phyloP scores from a whole-genome alignment of 2,113 vertebrate genomes.

The Paramisgurnus dabryanus region DNA sequence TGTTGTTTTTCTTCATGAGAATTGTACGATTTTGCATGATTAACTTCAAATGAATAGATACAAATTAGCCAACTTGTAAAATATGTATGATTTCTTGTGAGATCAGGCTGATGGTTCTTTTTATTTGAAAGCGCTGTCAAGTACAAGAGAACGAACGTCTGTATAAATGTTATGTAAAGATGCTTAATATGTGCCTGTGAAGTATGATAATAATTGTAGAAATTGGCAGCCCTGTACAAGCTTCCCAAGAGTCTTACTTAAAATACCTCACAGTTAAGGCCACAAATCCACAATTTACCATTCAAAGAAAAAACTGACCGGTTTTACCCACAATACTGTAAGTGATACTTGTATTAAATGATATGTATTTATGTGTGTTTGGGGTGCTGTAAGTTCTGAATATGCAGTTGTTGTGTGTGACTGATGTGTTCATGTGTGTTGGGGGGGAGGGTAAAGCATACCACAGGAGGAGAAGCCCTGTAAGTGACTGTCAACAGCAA shows the following conservation, averaged over 20 bases:
- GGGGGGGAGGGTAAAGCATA: slow-evolving; percentile 6
- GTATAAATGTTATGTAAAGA: background rate
- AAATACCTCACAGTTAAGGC: slow-evolving; percentile 20
- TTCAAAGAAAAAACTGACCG: background rate
- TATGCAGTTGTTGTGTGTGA: background rate
- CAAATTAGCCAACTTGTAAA: no score
- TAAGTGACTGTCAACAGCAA: slow-evolving; percentile 34
- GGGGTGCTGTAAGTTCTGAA: background rate
- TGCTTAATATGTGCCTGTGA: background rate
- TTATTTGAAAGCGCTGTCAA: no score
- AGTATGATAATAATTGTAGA: slow-evolving; percentile 11
- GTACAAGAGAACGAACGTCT: background rate
- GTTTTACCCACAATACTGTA: background rate
- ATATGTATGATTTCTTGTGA: no score
- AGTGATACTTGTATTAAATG: background rate
- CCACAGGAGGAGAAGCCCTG: slow-evolving; percentile 10
- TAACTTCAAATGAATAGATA: no score
- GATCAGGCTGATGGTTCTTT: no score
- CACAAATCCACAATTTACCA: background rate
- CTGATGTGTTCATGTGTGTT: background rate
- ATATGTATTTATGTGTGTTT: no score
- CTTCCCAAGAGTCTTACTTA: slow-evolving; percentile 30
- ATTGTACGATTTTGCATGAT: no score
- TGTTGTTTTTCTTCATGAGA: no score
- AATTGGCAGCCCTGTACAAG: slow-evolving; percentile 14